phyloP scores from a whole-genome alignment of 2,797 vertebrate species.

The Delichon dasypus region DNA sequence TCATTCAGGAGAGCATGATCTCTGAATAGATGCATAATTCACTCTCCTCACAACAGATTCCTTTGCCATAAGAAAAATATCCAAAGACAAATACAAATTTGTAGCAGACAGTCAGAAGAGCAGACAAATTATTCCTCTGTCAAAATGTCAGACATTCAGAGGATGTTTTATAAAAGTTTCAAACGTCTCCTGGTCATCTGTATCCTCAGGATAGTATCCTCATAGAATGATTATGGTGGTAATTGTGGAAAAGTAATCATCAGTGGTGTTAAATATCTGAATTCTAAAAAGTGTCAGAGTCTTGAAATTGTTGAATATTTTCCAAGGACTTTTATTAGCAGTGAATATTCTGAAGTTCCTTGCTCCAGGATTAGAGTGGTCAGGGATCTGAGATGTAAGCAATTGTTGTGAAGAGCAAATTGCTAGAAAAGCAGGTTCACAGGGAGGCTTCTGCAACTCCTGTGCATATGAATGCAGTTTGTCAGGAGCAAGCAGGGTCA shows the following conservation, averaged over 20 bases:
- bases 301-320: conserved; percentile 29
- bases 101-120: not conserved
- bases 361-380: not conserved
- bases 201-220: not conserved
- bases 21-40: conserved; percentile 25
- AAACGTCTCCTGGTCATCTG: not conserved
- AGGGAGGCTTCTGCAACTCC: not conserved
- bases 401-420: not conserved
- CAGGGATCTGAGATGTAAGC: not conserved
- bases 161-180: not conserved
- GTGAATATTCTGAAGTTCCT: not conserved
- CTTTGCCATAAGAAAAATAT: not conserved
- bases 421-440: not conserved
- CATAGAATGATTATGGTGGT: not conserved
- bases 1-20: not conserved
- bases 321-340: not conserved
- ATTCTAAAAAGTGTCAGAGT: conserved; percentile 13
- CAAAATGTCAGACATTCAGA: not conserved
- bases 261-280: conserved; percentile 38
- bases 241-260: conserved; percentile 32
- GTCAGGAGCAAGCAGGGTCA: not conserved
- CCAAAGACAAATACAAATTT: not conserved
- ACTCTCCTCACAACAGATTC: not conserved
- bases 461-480: not conserved
- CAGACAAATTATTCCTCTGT: not conserved